A percentile compares a stretch with the other conserved stretches of the same genome.
Conservation (phyloP, 1,140 invertebrate species). For the Psix sp. region DNA sequence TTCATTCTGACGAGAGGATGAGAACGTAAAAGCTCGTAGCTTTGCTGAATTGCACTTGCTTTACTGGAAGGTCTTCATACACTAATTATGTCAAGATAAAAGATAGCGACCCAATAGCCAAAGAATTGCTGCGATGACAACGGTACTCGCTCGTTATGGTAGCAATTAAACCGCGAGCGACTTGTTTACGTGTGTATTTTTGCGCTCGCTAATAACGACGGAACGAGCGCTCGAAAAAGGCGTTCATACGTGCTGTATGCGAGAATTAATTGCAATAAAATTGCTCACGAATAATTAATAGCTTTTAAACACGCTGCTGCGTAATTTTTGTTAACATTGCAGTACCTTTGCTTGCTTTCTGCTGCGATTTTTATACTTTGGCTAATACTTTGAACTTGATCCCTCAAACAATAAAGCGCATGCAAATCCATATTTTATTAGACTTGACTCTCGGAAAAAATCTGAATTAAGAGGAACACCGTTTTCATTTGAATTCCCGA, state of each 20-base stretch:
- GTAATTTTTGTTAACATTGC: slow-evolving; percentile 37
- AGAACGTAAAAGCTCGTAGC: background rate
- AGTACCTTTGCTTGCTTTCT: slow-evolving; percentile 37
- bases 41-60: slow-evolving; percentile 5
- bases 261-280: slow-evolving; percentile 33
- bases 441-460: slow-evolving; percentile 32
- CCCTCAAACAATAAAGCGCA: slow-evolving; percentile 43
- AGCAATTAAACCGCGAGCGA: slow-evolving; percentile 22
- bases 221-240: slow-evolving; percentile 11
- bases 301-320: slow-evolving; percentile 35
- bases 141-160: too few species aligned
- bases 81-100: too few species aligned
- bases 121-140: too few species aligned
- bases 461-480: slow-evolving; percentile 49
- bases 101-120: too few species aligned
- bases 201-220: slow-evolving; percentile 1
- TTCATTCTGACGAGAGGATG: slow-evolving; percentile 1
- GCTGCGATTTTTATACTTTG: slow-evolving; percentile 41
- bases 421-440: slow-evolving; percentile 52
- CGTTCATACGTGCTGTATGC: background rate
- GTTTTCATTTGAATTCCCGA: slow-evolving; percentile 56
- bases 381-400: slow-evolving; percentile 48
- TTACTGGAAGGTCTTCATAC: too few species aligned
- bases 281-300: slow-evolving; percentile 27
- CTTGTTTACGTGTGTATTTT: slow-evolving; percentile 29